Evolutionary conservation across 2,113 vertebrate species (phyloP).

Genomic region (Lonchura striata): DNA sequence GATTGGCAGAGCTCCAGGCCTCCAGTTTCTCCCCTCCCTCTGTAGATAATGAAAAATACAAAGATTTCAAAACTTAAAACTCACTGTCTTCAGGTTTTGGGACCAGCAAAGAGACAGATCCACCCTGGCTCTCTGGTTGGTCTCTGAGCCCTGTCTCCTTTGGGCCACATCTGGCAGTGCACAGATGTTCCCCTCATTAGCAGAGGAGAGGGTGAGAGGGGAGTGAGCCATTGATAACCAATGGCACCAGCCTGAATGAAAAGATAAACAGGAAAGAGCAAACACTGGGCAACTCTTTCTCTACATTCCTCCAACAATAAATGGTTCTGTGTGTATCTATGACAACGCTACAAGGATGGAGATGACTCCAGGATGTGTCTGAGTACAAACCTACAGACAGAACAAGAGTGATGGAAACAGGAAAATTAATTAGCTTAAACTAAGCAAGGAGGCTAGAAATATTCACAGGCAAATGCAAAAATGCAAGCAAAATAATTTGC

Average conservation of each 20-base stretch:
- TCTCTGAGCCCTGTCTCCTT: not conserved
- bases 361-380: not conserved
- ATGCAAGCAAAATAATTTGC: not conserved
- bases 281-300: constrained; percentile 20
- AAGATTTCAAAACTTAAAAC: not conserved
- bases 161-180: not conserved
- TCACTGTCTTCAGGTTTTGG: not conserved
- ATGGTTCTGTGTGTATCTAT: constrained; percentile 42
- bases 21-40: not conserved
- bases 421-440: not conserved
- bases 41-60: not conserved
- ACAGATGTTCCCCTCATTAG: not conserved
- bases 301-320: not conserved
- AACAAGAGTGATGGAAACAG: not conserved
- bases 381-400: not conserved
- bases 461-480: not conserved
- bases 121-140: not conserved
- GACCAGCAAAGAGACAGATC: not conserved
- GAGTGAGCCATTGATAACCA: not conserved
- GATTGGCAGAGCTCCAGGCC: not conserved
- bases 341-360: not conserved
- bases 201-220: not conserved
- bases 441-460: not conserved
- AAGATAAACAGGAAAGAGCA: constrained; percentile 31
- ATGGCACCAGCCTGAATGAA: not conserved